Percentiles rank a stretch among this genome's conserved stretches.
Conservation (phyloP, 2,888 invertebrate genomes). For the Dimorphilus gyrociliatus region DNA sequence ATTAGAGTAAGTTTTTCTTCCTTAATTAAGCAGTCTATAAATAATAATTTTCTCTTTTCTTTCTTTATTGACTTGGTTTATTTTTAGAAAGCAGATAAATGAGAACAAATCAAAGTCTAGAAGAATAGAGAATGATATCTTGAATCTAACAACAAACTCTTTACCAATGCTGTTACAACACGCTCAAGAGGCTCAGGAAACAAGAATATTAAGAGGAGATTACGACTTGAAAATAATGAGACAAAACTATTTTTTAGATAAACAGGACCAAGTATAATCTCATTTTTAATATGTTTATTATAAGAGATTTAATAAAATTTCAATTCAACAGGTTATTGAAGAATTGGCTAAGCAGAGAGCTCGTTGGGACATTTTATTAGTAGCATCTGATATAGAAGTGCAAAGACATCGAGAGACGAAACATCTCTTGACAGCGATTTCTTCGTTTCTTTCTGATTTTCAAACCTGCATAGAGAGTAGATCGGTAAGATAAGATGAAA, state of each 20-base stretch:
- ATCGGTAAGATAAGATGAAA: too few species aligned
- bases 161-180: constrained; percentile 21
- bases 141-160: constrained; percentile 12
- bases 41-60: too few species aligned
- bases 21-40: too few species aligned
- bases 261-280: constrained; percentile 26
- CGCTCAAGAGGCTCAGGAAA: constrained; percentile 20
- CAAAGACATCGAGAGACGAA: constrained; percentile 20
- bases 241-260: constrained; percentile 29
- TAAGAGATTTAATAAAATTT: neutral
- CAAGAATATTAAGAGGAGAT: constrained; percentile 27
- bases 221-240: constrained; percentile 27
- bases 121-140: constrained; percentile 9
- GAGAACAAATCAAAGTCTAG: constrained; percentile 1
- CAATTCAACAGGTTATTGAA: constrained; percentile 17
- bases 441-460: too few species aligned
- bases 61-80: too few species aligned
- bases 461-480: too few species aligned
- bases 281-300: constrained; percentile 2
- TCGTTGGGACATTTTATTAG: constrained; percentile 29
- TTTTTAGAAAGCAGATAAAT: constrained; percentile 3
- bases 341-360: constrained; percentile 23
- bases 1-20: too few species aligned
- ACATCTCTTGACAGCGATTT: constrained; percentile 19
- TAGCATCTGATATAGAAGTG: constrained; percentile 26